Evolutionary conservation across 2,888 invertebrate species (phyloP), one percentile per base, ranked within the genome.

Genomic region (Cryptus viduatorius): DNA sequence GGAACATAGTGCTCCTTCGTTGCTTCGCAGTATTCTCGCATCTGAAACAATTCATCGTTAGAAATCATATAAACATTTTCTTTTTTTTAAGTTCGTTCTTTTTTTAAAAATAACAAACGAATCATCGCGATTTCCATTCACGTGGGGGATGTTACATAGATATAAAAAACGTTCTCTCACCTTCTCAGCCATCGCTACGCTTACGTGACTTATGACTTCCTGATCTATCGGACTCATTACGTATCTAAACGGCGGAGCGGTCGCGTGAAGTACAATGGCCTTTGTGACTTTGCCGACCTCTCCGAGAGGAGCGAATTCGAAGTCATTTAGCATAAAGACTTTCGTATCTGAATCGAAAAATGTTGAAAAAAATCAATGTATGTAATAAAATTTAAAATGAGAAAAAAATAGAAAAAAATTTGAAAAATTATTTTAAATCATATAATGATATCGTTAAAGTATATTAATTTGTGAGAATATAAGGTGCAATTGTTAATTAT

Each of bases 1-100:
- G 94, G 94, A 73, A 93, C 92, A 37, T 94, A 94, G 46, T 90
- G 82, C 0, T 87, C 78, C 1, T 84, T 85, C 0, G 84, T 81
- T 1, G 81, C 75, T 10, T 87, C 78, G 14, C 92, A 91, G 71
- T 93, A 93, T 14, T 90, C 79, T 10, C 85, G 42, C 0, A 93
- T 88, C 91, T 92, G 72, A 19, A 83, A 79, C 68, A 8, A 65
- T 65, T 31, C 37, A 65, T 61, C 48, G 24, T 16, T 7, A n/a
- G 42, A 31, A 16, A 24, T 48, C 4, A 67, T 48, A 64, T 56
- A n/a, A 53, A 24, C n/a, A n/a, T n/a, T n/a, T n/a, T n/a, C n/a
- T n/a, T n/a, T n/a, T n/a, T n/a, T n/a, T n/a, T n/a, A n/a, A n/a
- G 24, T 12, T 56, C 4, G 10, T 3, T 56, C 0, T 8, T 12